These are phyloP conservation scores for Menura novaehollandiae DNA, from an alignment of 2,113 vertebrate species.

Conservation along the genomic window DNA sequence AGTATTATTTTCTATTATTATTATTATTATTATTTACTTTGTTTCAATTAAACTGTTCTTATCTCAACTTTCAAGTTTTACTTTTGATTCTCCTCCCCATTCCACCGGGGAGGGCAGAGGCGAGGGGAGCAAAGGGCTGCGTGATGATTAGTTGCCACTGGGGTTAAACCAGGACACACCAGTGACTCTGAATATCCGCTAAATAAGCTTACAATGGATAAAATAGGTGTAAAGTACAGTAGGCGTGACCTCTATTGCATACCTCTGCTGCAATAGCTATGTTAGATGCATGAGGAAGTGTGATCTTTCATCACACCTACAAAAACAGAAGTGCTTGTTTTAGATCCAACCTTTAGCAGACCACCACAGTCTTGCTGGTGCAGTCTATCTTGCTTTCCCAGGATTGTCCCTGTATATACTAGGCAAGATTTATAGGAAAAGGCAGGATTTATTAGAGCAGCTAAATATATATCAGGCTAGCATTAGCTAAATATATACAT, in stretches of 20 bases:
- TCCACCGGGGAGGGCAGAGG: not conserved
- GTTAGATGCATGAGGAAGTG: not conserved
- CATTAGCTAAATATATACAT: not conserved
- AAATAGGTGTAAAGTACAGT: not conserved
- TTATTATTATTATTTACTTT: not conserved
- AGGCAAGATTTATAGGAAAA: not conserved
- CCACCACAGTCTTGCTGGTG: not conserved
- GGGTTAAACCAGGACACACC: not conserved
- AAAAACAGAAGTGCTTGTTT: not conserved
- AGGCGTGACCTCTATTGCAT: not conserved
- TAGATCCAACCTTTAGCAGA: not conserved
- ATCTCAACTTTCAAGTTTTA: not conserved
- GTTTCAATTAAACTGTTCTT: not conserved
- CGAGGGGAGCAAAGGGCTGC: not conserved
- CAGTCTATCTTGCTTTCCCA: not conserved
- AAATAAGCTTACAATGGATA: conserved; percentile 4
- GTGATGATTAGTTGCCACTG: not conserved
- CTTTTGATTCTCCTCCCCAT: not conserved
- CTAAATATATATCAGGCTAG: not conserved
- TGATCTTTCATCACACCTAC: not conserved
- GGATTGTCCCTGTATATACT: not conserved
- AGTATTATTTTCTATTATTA: not conserved
- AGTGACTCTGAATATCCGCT: not conserved
- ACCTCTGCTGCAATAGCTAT: not conserved
- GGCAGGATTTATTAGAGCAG: not conserved